Evolutionary conservation across 2,113 vertebrate genomes (phyloP).

Genomic region (Emydura subglobosa): DNA sequence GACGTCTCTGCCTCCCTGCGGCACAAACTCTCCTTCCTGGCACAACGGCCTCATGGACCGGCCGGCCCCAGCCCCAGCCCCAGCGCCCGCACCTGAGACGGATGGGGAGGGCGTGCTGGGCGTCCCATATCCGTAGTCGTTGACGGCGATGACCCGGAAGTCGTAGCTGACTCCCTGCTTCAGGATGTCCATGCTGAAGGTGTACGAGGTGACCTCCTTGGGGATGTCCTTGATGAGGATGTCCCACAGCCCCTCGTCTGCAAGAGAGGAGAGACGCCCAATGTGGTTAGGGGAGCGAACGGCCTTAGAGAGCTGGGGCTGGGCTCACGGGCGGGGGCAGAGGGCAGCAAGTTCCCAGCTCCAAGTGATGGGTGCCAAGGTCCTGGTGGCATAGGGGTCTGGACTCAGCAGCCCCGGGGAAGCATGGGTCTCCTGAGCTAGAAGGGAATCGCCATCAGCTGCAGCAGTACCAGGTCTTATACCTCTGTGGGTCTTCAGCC

Average conservation of each 20-base stretch:
- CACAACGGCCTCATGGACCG: no score
- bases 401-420: not conserved
- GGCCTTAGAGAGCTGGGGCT: rapidly evolving
- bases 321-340: no score
- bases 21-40: no score
- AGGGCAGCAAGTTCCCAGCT: not conserved
- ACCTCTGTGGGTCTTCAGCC: no score
- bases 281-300: not conserved
- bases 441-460: not conserved
- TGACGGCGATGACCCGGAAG: conserved; percentile 95
- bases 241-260: conserved; percentile 98
- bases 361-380: not conserved
- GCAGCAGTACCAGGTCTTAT: not conserved
- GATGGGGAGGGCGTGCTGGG: conserved; percentile 94
- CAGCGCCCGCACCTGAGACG: conserved; percentile 86
- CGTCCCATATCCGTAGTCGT: conserved; percentile 94
- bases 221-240: conserved; percentile 98
- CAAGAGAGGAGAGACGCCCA: not conserved
- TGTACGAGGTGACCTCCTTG: conserved; percentile 95
- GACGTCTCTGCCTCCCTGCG: no score
- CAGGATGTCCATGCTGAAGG: conserved; percentile 95
- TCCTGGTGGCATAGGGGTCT: not conserved
- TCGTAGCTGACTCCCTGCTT: conserved; percentile 96
- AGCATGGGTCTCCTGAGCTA: not conserved
- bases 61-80: no score